Evolutionary conservation across 2,888 invertebrate species (phyloP).

Genomic region (Nasonia oneida): DNA sequence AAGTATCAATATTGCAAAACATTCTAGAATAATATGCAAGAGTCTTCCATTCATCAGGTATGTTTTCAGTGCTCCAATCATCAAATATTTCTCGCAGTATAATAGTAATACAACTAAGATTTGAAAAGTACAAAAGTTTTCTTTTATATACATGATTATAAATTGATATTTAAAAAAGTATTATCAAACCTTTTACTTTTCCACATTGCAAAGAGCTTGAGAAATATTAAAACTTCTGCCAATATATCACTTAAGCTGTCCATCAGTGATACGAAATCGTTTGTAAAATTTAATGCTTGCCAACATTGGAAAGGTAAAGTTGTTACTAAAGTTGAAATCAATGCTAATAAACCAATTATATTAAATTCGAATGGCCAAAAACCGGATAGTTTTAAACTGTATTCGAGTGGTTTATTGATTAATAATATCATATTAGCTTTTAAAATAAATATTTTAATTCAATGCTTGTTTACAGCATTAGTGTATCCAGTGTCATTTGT

Average conservation of each 20-base stretch:
- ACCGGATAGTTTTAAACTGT: slow-evolving; percentile 39
- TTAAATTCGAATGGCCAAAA: slow-evolving; percentile 37
- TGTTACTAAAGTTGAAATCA: slow-evolving; percentile 29
- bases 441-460: background rate
- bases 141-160: background rate
- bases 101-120: slow-evolving; percentile 21
- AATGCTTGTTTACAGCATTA: background rate
- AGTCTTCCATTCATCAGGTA: slow-evolving; percentile 43
- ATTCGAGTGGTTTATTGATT: slow-evolving; percentile 43
- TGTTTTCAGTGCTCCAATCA: slow-evolving; percentile 30
- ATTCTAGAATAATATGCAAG: slow-evolving; percentile 40
- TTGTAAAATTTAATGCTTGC: slow-evolving; percentile 5
- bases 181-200: slow-evolving; percentile 29
- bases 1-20: slow-evolving; percentile 48
- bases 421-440: slow-evolving; percentile 24
- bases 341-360: slow-evolving; percentile 3
- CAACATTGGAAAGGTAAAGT: slow-evolving; percentile 43
- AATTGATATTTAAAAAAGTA: background rate
- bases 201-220: slow-evolving; percentile 45
- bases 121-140: background rate
- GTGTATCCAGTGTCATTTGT: background rate
- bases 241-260: slow-evolving; percentile 44
- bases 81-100: slow-evolving; percentile 35
- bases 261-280: slow-evolving; percentile 42
- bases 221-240: slow-evolving; percentile 25